Evolutionary conservation across 2,888 invertebrate species (phyloP).

Genomic region (Dryadula phaetusa): DNA sequence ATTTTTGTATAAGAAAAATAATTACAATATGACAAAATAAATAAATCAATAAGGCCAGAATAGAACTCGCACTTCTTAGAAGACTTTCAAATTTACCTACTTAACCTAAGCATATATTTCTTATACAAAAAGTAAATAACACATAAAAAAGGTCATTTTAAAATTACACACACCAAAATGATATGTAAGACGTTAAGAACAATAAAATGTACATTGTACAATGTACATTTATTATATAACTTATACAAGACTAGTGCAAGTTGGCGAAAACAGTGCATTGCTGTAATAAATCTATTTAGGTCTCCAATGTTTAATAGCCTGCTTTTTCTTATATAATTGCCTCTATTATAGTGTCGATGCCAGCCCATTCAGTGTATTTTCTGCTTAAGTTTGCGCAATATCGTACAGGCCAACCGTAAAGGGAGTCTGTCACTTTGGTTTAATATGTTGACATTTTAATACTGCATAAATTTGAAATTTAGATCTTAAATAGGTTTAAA

Average conservation of each 20-base stretch:
- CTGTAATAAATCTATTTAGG: slow-evolving; percentile 25
- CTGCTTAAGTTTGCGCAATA: slow-evolving; percentile 36
- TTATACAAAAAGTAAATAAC: too few relatives aligned
- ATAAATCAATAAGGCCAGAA: too few relatives aligned
- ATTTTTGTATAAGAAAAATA: too few relatives aligned
- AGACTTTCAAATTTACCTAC: too few relatives aligned
- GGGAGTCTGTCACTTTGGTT: slow-evolving; percentile 41
- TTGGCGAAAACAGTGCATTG: slow-evolving; percentile 2
- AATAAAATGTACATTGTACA: neutral
- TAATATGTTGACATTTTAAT: slow-evolving; percentile 47
- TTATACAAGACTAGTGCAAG: neutral
- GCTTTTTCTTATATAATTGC: slow-evolving; percentile 30
- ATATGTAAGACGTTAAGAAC: neutral
- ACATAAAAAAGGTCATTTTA: too few relatives aligned
- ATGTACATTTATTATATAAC: neutral
- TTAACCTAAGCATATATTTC: too few relatives aligned
- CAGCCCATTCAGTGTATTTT: slow-evolving; percentile 25
- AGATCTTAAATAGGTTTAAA: slow-evolving; percentile 15
- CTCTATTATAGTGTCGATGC: slow-evolving; percentile 25
- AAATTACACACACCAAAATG: neutral
- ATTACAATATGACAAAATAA: too few relatives aligned
- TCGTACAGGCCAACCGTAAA: slow-evolving; percentile 35
- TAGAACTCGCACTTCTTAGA: too few relatives aligned
- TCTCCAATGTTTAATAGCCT: slow-evolving; percentile 20
- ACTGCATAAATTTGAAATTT: slow-evolving; percentile 41